Evolutionary conservation across 1,140 invertebrate species (phyloP), one percentile per base, ranked within the genome.

Genomic region (Neotoxoptera formosana): DNA sequence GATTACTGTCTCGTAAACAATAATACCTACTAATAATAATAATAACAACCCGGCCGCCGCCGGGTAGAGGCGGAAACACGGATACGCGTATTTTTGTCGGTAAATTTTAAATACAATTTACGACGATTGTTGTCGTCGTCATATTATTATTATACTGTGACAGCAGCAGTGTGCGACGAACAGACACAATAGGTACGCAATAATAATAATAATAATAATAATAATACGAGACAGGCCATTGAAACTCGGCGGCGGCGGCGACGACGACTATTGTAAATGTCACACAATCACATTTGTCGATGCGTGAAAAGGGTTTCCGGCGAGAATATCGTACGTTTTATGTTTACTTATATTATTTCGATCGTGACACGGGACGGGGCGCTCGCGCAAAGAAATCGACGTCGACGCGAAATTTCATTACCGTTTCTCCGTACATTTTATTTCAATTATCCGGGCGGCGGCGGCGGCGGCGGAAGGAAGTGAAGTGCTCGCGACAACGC

Each of bases 351-450:
- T n/a, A n/a, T n/a, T n/a, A 89, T 89, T 36, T 53, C 21, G 20
- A 30, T 47, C 23, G 25, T 86, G 47, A 86, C 30, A 86, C 30
- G n/a, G 41, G 45, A 17, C 25, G 84, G 45, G 36, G 41, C 41
- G 41, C n/a, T n/a, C n/a, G n/a, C n/a, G n/a, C n/a, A n/a, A 53
- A 53, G 20, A 53, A 53, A 34, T 89, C n/a, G n/a, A 89, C 47
- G 53, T 34, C 9, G 9, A 48, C 36, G n/a, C 53, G n/a, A 51
- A 53, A 23, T 89, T 89, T 25, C 47, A 53, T 89, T 34, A 76
- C 60, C 60, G 14, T n/a, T 89, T 53, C 87, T 36, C 53, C 34
- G 87, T 89, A 34, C n/a, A 34, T 89, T 89, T 34, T n/a, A 51
- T 36, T 89, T 88, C 86, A 34, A 51, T 88, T 53, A 53, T 89